A percentile compares a stretch with the other conserved stretches of the same genome.
Evolutionary conservation across 2,888 invertebrate genomes (phyloP).

Genomic region (Tipula lateralis): DNA sequence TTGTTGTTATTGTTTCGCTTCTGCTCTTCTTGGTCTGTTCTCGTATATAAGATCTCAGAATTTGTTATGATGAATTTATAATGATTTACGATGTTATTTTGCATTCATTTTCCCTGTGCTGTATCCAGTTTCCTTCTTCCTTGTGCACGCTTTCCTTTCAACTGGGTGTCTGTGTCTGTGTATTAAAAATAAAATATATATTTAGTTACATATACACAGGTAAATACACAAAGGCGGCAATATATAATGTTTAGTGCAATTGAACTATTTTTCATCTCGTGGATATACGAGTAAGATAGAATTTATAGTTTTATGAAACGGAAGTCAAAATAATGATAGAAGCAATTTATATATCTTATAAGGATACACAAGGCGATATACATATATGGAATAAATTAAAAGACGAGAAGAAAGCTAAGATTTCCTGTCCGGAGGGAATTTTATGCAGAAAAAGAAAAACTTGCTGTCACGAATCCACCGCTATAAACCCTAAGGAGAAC

Average conservation of each 20-base stretch:
- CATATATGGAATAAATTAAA: not conserved
- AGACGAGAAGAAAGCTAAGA: not conserved
- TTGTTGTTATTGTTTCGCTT: not conserved
- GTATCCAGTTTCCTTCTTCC: not conserved
- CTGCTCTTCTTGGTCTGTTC: not conserved
- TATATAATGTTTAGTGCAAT: not conserved
- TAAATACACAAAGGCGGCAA: not conserved
- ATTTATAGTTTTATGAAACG: not conserved
- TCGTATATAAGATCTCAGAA: not conserved
- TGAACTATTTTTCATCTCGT: not conserved
- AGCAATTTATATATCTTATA: not conserved
- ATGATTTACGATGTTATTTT: not conserved
- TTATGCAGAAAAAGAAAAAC: not conserved
- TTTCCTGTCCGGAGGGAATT: not conserved
- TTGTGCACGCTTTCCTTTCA: not conserved
- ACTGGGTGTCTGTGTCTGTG: not conserved
- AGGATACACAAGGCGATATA: not conserved
- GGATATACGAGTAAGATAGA: too few species aligned
- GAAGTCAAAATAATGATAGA: constrained; percentile 24
- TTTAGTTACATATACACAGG: not conserved
- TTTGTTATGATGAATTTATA: constrained; percentile 6
- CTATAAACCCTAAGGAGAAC: too few species aligned
- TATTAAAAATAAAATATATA: not conserved
- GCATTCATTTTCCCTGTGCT: not conserved
- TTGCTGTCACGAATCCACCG: too few species aligned